Evolutionary conservation across 2,888 invertebrate genomes (phyloP).

Genomic region (Cyaniris semiargus): DNA sequence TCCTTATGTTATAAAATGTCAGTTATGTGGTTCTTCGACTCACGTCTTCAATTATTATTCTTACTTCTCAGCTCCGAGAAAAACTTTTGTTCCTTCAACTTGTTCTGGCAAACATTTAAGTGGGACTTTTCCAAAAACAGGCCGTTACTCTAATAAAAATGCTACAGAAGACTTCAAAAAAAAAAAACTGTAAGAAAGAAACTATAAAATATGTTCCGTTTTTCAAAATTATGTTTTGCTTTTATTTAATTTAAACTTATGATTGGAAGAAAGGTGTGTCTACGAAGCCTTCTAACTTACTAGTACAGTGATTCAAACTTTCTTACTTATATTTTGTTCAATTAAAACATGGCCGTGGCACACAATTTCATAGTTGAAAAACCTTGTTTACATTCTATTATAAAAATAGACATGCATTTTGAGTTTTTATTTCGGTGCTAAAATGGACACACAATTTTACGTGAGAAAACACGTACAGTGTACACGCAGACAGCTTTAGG

Average conservation of each 20-base stretch:
- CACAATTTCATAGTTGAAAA: neutral
- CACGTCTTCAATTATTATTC: too few species aligned
- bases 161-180: too few species aligned
- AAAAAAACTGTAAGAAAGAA: too few species aligned
- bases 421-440: conserved; percentile 20
- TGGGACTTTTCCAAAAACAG: too few species aligned
- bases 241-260: neutral
- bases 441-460: conserved; percentile 24
- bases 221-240: neutral
- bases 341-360: neutral
- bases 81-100: too few species aligned
- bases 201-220: too few species aligned
- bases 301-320: neutral
- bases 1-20: too few species aligned
- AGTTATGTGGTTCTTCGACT: too few species aligned
- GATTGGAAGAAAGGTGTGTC: neutral
- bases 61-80: too few species aligned
- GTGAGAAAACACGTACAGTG: conserved; percentile 39
- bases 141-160: too few species aligned
- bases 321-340: neutral
- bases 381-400: conserved; percentile 8
- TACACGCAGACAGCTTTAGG: conserved; percentile 38
- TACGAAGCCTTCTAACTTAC: neutral
- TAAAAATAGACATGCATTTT: neutral
- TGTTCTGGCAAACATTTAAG: too few species aligned